Evolutionary conservation across 2,888 invertebrate genomes (phyloP), one percentile per base, ranked within the genome.

Genomic region (Micoletzkya japonica): DNA sequence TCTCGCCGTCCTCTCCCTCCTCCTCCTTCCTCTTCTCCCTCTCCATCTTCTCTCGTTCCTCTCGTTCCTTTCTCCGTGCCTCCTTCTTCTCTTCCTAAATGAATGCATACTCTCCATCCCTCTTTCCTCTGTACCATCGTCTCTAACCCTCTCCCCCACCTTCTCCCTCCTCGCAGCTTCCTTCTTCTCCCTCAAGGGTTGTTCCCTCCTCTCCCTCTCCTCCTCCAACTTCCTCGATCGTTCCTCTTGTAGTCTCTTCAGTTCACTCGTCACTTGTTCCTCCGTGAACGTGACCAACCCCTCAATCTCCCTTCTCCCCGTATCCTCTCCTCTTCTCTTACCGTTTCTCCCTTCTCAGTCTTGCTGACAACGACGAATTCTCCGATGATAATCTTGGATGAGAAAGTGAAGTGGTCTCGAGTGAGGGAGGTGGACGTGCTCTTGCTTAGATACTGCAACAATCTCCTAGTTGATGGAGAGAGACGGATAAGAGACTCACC

Each of bases 391-490:
- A 92, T 90, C 76, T 93, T 91, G 56, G 93, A 91, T 81, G 92
- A 93, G 88, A 94, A 95, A 74, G 92, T 93, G 87, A 96, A 96
- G 88, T 95, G 92, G 75, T 94, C 93, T 30, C 91, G 89, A 2
- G 90, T 91, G 70, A 95, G 87, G 80, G 91, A 91, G 3, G 87
- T 87, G 70, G 88, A 89, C 50, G 86, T 85, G 86, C 91, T 90
- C 85, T 91, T 89, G 66, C 92, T 92, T 84, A 94, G 88, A 87
- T 92, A 92, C 91, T 93, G 88, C 32, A 87, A 86, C 74, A 74
- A 72, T 73, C 74, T 30, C 37, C 26, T n/a, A 7, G 54, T 66
- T 28, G 30, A 61, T 61, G n/a, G 26, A 61, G 14, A 14, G 14
- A 17, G 28, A 30, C n/a, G 26, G 59, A 20, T 2, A 52, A 10